Evolutionary conservation across 2,888 invertebrate genomes (phyloP).

Genomic region (Drosophila demipolita): DNA sequence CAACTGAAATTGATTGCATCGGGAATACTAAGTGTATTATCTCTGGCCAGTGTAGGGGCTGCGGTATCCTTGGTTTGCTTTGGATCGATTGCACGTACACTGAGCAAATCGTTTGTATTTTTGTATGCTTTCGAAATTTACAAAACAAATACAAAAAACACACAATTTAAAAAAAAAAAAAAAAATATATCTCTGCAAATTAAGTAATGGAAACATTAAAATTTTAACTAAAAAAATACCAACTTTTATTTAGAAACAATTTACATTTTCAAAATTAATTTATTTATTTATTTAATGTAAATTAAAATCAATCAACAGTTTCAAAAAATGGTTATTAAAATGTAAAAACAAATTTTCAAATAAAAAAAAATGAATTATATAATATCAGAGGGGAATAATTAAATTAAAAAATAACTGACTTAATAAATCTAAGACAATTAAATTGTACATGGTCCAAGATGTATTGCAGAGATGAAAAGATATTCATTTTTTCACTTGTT

Average conservation of each 20-base stretch:
- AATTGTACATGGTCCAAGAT: background rate
- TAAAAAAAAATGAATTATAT: background rate
- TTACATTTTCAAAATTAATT: background rate
- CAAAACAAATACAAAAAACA: background rate
- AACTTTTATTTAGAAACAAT: background rate
- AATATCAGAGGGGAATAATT: background rate
- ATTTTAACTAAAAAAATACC: background rate
- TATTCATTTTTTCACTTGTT: background rate
- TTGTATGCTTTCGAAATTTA: background rate
- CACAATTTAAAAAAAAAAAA: background rate
- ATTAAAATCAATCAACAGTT: background rate
- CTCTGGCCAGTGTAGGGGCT: slow-evolving; percentile 38
- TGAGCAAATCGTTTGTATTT: background rate
- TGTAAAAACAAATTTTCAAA: background rate
- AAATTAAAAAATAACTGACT: background rate
- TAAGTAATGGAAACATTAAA: background rate
- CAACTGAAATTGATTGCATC: slow-evolving; percentile 53
- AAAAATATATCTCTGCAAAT: no score
- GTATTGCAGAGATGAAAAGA: background rate
- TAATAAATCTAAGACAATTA: background rate
- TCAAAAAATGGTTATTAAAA: background rate
- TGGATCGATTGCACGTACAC: slow-evolving; percentile 39
- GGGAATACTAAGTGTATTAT: slow-evolving; percentile 41
- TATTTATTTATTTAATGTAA: background rate
- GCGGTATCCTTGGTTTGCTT: background rate